phyloP scores from a whole-genome alignment of 2,888 invertebrate species.

The Noctua fimbriata region DNA sequence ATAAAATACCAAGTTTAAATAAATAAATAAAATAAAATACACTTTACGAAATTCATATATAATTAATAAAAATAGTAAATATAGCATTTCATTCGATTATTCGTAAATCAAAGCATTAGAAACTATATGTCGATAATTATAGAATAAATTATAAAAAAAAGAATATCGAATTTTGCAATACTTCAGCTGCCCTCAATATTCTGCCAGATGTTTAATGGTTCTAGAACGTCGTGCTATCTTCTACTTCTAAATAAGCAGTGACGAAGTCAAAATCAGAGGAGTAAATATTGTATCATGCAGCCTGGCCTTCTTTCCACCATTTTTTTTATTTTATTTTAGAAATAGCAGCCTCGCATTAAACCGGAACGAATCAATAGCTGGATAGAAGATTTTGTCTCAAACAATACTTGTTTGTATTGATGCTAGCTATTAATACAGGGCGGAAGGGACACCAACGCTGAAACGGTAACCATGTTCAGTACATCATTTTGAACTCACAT shows the following conservation, averaged over 20 bases:
- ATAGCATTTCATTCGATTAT: neutral
- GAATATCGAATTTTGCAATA: conserved; percentile 13
- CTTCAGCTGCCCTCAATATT: neutral
- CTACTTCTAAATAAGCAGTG: conserved; percentile 2
- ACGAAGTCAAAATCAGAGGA: neutral
- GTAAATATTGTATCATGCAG: neutral
- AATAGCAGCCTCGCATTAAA: neutral
- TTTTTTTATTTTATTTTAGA: neutral
- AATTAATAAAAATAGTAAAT: neutral
- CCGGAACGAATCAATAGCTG: neutral
- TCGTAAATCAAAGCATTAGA: neutral
- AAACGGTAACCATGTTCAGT: too few relatives aligned
- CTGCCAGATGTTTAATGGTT: neutral
- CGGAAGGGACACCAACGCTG: too few relatives aligned
- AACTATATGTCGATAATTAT: neutral
- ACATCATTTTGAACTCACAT: too few relatives aligned
- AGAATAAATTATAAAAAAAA: neutral
- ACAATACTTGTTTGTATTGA: neutral
- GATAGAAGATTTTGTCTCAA: neutral
- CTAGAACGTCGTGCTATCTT: neutral
- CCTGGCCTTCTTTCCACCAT: neutral
- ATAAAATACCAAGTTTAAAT: neutral
- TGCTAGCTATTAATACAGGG: neutral
- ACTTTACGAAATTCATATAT: neutral
- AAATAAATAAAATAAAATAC: neutral